Evolutionary conservation across 2,113 vertebrate species (phyloP).

Genomic region (Toxotes chatareus): DNA sequence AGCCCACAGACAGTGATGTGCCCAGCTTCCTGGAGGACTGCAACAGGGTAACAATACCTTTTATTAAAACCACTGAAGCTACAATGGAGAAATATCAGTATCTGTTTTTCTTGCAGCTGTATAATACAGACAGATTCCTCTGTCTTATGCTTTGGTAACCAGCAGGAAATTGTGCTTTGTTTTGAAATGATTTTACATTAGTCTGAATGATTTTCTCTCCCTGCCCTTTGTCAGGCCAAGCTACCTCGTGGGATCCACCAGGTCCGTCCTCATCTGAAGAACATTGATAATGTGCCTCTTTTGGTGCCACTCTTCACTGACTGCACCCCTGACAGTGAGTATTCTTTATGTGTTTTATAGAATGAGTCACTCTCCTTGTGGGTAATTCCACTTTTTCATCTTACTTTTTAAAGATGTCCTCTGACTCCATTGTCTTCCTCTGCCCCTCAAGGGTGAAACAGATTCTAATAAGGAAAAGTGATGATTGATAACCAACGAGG

Average conservation of each 20-base stretch:
- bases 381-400: not conserved
- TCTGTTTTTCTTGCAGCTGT: no score
- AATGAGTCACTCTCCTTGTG: not conserved
- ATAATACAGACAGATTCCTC: not conserved
- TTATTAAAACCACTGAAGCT: no score
- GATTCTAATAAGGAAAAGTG: not conserved
- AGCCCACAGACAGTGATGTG: constrained; percentile 98
- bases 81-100: no score
- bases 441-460: not conserved
- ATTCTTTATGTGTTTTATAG: no score
- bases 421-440: no score
- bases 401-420: no score
- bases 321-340: constrained; percentile 97
- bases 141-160: not conserved
- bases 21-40: constrained; percentile 98
- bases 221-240: constrained; percentile 88
- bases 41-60: constrained; percentile 87
- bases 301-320: constrained; percentile 98
- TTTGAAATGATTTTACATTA: no score
- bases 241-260: constrained; percentile 98
- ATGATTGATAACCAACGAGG: not conserved
- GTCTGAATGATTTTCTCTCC: not conserved
- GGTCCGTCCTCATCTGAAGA: constrained; percentile 97
- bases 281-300: constrained; percentile 98
- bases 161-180: no score